phyloP scores from a whole-genome alignment of 2,113 vertebrate genomes.

The Silurus glanis region DNA sequence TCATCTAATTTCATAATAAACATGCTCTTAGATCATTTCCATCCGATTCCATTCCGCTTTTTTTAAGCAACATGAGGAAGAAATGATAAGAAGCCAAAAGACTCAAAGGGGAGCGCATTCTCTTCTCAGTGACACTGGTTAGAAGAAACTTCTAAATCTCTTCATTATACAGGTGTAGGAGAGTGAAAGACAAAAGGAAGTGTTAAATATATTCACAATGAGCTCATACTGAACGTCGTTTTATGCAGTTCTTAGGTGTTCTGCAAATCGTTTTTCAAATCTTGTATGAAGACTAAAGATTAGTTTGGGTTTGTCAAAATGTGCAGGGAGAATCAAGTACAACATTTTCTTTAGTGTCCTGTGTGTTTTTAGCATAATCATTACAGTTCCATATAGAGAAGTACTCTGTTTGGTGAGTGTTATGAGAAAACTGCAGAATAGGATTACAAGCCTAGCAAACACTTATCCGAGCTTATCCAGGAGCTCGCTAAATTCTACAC shows the following conservation, averaged over 20 bases:
- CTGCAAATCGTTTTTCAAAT: not conserved
- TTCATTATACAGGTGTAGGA: not conserved
- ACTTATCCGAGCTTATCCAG: not conserved
- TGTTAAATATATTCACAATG: not conserved
- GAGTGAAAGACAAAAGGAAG: not conserved
- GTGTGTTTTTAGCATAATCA: not conserved
- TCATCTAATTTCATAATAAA: not conserved
- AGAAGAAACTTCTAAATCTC: not conserved
- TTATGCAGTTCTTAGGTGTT: not conserved
- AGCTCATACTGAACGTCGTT: not conserved
- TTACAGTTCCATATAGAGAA: slow-evolving; percentile 3
- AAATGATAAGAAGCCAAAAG: not conserved
- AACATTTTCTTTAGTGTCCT: no score
- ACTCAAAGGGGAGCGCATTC: not conserved
- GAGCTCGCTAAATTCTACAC: not conserved
- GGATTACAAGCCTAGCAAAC: slow-evolving; percentile 22
- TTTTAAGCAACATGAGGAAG: not conserved
- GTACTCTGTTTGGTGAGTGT: not conserved
- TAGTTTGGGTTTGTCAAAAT: not conserved
- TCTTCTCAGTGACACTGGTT: not conserved
- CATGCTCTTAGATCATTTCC: not conserved
- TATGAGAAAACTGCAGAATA: slow-evolving; percentile 18
- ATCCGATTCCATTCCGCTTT: not conserved
- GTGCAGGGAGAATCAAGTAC: not conserved
- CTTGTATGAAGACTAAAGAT: not conserved